Evolutionary conservation across 2,797 vertebrate species (phyloP).

Genomic region (Schizopygopsis pylzovi): DNA sequence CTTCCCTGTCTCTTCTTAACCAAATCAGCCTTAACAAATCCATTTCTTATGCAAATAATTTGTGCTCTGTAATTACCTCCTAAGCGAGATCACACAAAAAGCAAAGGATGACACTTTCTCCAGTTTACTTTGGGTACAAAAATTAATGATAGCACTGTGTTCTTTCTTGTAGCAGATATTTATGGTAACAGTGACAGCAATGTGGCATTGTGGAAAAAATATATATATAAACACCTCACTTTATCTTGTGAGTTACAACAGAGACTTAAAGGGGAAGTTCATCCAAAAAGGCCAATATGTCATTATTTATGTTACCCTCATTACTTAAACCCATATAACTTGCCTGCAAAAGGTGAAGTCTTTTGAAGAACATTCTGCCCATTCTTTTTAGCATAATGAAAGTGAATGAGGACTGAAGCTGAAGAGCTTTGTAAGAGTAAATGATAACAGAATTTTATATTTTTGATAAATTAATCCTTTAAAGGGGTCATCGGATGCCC

Average conservation of each 20-base stretch:
- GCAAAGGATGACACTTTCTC: constrained; percentile 17
- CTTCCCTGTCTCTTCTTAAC: constrained; percentile 28
- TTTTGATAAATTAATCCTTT: not conserved
- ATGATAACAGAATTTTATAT: not conserved
- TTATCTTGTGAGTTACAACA: not conserved
- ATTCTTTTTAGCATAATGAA: not conserved
- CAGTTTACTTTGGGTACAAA: not conserved
- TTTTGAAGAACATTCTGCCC: not conserved
- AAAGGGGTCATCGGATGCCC: not conserved
- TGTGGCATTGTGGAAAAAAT: not conserved
- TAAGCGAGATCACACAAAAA: constrained; percentile 13
- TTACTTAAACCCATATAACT: not conserved
- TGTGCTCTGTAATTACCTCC: constrained; percentile 33
- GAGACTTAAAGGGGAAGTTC: not conserved
- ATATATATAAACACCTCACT: not conserved
- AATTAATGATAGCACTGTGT: constrained; percentile 7
- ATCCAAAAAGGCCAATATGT: not conserved
- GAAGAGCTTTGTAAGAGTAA: not conserved
- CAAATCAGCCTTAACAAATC: constrained; percentile 39
- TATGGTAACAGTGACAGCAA: constrained; percentile 9
- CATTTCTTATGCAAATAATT: constrained; percentile 36
- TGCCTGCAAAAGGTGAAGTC: not conserved
- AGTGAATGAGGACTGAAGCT: not conserved
- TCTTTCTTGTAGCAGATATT: constrained; percentile 2
- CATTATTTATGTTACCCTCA: not conserved